Evolutionary conservation across 2,888 invertebrate genomes (phyloP).

Genomic region (Sarcophaga variegata): DNA sequence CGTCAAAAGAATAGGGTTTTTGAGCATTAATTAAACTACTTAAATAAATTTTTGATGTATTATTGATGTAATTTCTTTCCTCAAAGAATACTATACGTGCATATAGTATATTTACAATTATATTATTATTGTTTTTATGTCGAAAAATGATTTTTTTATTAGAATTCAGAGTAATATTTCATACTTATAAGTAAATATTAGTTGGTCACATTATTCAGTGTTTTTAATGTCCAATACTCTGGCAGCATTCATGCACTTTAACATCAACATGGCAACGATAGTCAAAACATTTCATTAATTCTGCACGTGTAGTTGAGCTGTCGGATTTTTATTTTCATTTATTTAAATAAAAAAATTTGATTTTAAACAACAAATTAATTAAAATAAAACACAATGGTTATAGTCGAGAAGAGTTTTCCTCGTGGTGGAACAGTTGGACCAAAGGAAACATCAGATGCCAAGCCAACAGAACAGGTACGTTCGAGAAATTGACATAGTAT

Average conservation of each 20-base stretch:
- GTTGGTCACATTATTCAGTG: not conserved
- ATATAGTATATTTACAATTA: too few relatives aligned
- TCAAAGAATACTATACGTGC: too few relatives aligned
- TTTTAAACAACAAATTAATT: conserved; percentile 5
- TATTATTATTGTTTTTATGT: not conserved
- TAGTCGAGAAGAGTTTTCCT: conserved; percentile 77
- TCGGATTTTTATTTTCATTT: conserved; percentile 15
- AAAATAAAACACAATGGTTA: conserved; percentile 56
- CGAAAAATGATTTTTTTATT: not conserved
- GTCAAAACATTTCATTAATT: conserved; percentile 35
- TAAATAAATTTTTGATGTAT: too few relatives aligned
- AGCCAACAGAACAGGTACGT: conserved; percentile 53
- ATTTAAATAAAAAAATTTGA: not conserved
- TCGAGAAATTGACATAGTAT: not conserved
- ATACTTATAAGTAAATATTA: not conserved
- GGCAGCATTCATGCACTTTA: not conserved
- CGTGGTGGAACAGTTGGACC: conserved; percentile 77
- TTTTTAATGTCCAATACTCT: not conserved
- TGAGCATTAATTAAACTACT: too few relatives aligned
- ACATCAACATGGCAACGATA: conserved; percentile 2
- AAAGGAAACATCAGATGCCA: conserved; percentile 68
- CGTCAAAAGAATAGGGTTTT: too few relatives aligned
- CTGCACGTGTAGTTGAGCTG: conserved; percentile 63
- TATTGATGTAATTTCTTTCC: too few relatives aligned
- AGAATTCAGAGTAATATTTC: not conserved